Conservation (phyloP, 2,797 vertebrate species). For the Gila robusta region DNA sequence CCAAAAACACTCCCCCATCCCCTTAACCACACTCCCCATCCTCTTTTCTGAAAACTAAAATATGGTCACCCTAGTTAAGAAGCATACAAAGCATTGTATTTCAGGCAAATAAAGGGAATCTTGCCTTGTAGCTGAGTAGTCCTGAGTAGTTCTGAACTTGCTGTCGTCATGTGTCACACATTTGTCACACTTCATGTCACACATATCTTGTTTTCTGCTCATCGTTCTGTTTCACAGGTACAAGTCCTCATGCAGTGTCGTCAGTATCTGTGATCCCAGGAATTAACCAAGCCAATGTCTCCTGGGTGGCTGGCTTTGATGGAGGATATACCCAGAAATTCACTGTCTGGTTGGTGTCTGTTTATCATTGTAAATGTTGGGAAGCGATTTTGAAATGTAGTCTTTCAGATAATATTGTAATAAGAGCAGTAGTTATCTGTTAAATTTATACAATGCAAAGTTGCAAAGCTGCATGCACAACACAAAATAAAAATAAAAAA, state of each 20-base stretch:
- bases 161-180: background rate
- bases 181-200: constrained; percentile 32
- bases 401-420: background rate
- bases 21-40: too few relatives aligned
- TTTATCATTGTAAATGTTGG: background rate
- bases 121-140: background rate
- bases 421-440: background rate
- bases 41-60: too few relatives aligned
- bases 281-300: constrained; percentile 85
- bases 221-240: constrained; percentile 79
- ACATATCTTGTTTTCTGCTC: constrained; percentile 29
- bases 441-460: background rate
- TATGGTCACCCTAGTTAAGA: background rate
- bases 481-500: background rate
- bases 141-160: background rate
- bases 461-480: background rate
- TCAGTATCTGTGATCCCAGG: constrained; percentile 84
- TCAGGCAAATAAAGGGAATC: background rate
- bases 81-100: background rate
- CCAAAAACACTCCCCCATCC: too few relatives aligned
- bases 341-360: constrained; percentile 90
- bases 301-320: constrained; percentile 94
- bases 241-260: constrained; percentile 90
- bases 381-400: background rate
- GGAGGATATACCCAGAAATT: constrained; percentile 93